A percentile compares a stretch with the other conserved stretches of the same genome.
Evolutionary conservation across 1,140 invertebrate species (phyloP).

Genomic region (Macrobrachium nipponense): DNA sequence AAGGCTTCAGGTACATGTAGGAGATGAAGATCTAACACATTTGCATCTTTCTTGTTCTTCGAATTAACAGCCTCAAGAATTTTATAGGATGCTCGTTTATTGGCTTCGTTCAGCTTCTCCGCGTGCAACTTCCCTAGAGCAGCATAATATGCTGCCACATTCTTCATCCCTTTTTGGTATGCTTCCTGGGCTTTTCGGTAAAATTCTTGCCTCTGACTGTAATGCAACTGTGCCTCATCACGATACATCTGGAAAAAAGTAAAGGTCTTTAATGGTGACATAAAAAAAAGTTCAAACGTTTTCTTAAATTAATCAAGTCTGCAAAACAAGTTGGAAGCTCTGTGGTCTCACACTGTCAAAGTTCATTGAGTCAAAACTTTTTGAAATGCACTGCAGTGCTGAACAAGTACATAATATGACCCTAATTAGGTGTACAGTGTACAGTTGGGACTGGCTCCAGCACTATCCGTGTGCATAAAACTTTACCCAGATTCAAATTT

Average conservation of each 20-base stretch:
- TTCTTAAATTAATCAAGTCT: too few species aligned
- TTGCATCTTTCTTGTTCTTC: constrained; percentile 34
- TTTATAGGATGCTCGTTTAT: constrained; percentile 52
- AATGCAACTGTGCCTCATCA: constrained; percentile 48
- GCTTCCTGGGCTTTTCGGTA: constrained; percentile 54
- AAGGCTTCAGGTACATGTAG: constrained; percentile 52
- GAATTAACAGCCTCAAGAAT: constrained; percentile 50
- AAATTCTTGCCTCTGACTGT: constrained; percentile 45
- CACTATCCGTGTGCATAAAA: too few species aligned
- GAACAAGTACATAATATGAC: too few species aligned
- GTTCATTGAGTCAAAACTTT: too few species aligned
- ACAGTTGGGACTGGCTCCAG: too few species aligned
- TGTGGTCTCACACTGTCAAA: too few species aligned
- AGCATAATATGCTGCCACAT: constrained; percentile 49
- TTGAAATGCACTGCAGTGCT: too few species aligned
- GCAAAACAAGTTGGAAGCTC: too few species aligned
- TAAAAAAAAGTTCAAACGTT: too few species aligned
- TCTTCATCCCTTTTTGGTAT: constrained; percentile 44
- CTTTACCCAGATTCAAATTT: too few species aligned
- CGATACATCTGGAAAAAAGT: constrained; percentile 31
- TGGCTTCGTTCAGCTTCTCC: constrained; percentile 37
- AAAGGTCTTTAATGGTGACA: too few species aligned
- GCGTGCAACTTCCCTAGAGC: constrained; percentile 47
- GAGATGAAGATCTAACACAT: constrained; percentile 45
- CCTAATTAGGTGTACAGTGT: too few species aligned